A percentile compares a stretch with the other conserved stretches of the same genome.
These are phyloP conservation scores for Hypolimnas misippus DNA, from an alignment of 2,888 invertebrate species.

Conservation along the genomic window DNA sequence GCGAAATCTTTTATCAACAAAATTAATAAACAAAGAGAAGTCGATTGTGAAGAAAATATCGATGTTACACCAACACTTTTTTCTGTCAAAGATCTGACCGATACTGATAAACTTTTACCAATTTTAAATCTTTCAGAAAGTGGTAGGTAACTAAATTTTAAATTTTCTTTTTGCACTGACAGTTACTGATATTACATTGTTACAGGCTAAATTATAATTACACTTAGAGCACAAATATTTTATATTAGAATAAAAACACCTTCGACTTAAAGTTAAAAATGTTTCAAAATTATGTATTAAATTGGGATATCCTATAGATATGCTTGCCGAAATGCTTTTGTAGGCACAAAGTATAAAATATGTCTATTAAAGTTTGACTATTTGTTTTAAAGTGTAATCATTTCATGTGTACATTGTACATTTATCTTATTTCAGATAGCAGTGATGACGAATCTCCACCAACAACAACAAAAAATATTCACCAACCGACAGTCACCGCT, in stretches of 20 bases:
- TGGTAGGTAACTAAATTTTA: slow-evolving; percentile 67
- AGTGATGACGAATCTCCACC: slow-evolving; percentile 74
- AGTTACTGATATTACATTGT: too few relatives aligned
- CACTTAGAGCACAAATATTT: too few relatives aligned
- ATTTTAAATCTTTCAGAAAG: slow-evolving; percentile 79
- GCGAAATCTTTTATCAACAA: slow-evolving; percentile 61
- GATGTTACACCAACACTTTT: slow-evolving; percentile 48
- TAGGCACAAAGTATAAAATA: too few relatives aligned
- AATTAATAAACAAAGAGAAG: slow-evolving; percentile 56
- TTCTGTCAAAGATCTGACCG: slow-evolving; percentile 74
- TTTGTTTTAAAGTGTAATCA: background rate
- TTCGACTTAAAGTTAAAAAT: too few relatives aligned
- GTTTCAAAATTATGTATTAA: background rate
- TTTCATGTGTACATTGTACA: background rate
- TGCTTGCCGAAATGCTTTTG: too few relatives aligned
- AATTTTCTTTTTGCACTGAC: too few relatives aligned
- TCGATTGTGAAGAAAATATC: slow-evolving; percentile 49
- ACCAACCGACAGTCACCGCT: slow-evolving; percentile 33
- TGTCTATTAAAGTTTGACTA: too few relatives aligned
- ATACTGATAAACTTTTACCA: slow-evolving; percentile 74
- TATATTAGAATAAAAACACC: too few relatives aligned
- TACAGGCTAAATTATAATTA: too few relatives aligned
- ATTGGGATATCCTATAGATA: too few relatives aligned
- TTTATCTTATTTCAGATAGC: slow-evolving; percentile 61
- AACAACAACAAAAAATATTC: slow-evolving; percentile 38